Conservation (phyloP, 2,113 vertebrate genomes). For the Callospermophilus lateralis region DNA sequence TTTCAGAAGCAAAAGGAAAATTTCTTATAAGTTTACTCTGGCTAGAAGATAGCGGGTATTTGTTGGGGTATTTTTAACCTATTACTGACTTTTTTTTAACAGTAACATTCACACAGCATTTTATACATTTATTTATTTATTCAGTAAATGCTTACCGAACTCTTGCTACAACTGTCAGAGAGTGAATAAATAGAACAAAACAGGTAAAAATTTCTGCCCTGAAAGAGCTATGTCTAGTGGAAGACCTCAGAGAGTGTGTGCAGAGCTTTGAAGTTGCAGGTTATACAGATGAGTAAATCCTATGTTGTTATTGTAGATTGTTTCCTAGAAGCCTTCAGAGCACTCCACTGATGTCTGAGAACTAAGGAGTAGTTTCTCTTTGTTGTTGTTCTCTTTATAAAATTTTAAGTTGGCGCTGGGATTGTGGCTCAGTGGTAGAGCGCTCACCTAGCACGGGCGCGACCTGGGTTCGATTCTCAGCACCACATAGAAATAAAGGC, state of each 20-base stretch:
- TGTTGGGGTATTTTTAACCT: slow-evolving; percentile 63
- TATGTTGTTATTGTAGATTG: background rate
- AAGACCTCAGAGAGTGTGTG: background rate
- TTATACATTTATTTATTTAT: slow-evolving; percentile 49
- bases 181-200: slow-evolving; percentile 28
- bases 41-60: slow-evolving; percentile 56
- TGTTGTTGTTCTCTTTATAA: background rate
- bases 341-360: background rate
- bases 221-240: background rate
- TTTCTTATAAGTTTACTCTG: slow-evolving; percentile 28
- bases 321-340: slow-evolving; percentile 18
- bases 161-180: background rate
- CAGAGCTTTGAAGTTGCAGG: background rate
- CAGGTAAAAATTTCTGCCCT: background rate
- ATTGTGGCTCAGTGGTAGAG: no score
- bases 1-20: slow-evolving; percentile 35
- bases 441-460: no score
- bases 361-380: background rate
- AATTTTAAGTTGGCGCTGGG: background rate
- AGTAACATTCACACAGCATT: background rate
- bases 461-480: no score
- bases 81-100: slow-evolving; percentile 51
- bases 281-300: background rate
- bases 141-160: slow-evolving; percentile 21
- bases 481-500: no score